A percentile compares a stretch with the other conserved stretches of the same genome.
These are phyloP conservation scores for Charina bottae DNA, from an alignment of 2,113 vertebrate genomes.

Conservation along the genomic window DNA sequence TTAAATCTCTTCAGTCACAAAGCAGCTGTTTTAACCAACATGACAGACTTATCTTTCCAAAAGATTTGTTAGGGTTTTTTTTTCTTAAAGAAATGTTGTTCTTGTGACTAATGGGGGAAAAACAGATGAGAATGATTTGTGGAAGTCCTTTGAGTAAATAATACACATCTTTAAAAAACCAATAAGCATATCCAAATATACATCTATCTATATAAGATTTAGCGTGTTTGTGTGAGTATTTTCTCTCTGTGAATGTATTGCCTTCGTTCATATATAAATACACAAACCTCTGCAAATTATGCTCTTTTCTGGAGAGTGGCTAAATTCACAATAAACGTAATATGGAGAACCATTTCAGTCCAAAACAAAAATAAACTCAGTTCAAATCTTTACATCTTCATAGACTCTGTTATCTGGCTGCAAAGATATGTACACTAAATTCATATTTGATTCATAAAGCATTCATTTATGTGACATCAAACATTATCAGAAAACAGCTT, in stretches of 20 bases:
- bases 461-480: neutral
- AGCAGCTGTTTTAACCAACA: neutral
- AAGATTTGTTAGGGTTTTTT: neutral
- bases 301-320: neutral
- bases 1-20: neutral
- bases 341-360: neutral
- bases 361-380: neutral
- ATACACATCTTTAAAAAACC: neutral
- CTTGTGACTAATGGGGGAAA: constrained; percentile 12
- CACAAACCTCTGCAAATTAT: neutral
- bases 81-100: neutral
- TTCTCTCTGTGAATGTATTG: neutral
- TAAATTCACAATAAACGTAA: neutral
- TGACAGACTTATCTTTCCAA: neutral
- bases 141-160: neutral
- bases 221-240: neutral
- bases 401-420: neutral
- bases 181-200: constrained; percentile 18
- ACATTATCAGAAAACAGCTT: neutral
- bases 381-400: neutral
- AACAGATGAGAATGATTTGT: neutral
- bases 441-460: neutral
- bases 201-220: neutral
- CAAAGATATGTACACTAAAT: neutral
- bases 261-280: neutral